A percentile compares a stretch with the other conserved stretches of the same genome.
Conservation (phyloP, 2,888 invertebrate species). For the Periphyllus acericola region DNA sequence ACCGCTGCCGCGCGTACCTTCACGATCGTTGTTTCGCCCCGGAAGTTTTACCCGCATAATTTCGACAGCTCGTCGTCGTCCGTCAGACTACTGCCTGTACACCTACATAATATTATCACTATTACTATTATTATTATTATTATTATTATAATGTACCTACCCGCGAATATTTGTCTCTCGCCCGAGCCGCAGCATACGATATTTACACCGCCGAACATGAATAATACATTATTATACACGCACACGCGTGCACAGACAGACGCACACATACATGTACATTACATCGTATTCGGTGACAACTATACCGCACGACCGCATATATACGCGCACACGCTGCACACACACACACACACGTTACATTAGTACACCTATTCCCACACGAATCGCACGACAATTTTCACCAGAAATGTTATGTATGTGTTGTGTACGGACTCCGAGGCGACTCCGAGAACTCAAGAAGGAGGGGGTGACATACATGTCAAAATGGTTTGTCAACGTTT, state of each 20-base stretch:
- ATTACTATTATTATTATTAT: too few species aligned
- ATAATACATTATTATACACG: not conserved
- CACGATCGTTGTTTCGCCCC: not conserved
- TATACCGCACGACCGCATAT: not conserved
- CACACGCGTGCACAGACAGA: not conserved
- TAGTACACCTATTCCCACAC: too few species aligned
- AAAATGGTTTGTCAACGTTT: too few species aligned
- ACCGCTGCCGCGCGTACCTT: not conserved
- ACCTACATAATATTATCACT: too few species aligned
- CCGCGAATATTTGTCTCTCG: not conserved
- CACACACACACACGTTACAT: too few species aligned
- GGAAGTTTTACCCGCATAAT: slow-evolving; percentile 26
- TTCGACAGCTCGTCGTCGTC: slow-evolving; percentile 21
- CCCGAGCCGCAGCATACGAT: not conserved
- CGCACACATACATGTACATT: not conserved
- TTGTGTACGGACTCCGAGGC: too few species aligned
- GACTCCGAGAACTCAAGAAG: too few species aligned
- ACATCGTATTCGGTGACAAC: not conserved
- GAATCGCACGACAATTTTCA: too few species aligned
- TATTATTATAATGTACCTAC: too few species aligned
- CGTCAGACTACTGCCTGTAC: not conserved
- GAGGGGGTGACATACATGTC: too few species aligned
- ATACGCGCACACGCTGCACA: too few species aligned
- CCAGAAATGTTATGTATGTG: too few species aligned
- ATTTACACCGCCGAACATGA: not conserved